phyloP scores from a whole-genome alignment of 2,113 vertebrate species.

The Lathamus discolor region DNA sequence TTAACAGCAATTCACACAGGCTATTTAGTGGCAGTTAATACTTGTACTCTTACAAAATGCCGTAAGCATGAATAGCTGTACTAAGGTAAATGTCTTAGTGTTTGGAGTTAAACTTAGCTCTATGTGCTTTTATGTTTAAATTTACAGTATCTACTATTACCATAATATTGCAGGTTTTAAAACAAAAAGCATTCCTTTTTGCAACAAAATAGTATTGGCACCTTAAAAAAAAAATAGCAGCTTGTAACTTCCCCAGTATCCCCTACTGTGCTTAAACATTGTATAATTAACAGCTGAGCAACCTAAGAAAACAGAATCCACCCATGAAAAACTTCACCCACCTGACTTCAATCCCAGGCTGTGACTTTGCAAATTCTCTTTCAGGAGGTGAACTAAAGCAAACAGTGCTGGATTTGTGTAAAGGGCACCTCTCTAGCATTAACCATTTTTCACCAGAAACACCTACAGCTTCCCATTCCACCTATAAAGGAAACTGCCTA shows the following conservation, averaged over 20 bases:
- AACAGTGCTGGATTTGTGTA: slow-evolving; percentile 34
- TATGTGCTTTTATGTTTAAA: not conserved
- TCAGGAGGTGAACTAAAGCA: not conserved
- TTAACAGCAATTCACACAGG: not conserved
- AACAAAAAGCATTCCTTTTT: not conserved
- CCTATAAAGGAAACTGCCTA: slow-evolving; percentile 69
- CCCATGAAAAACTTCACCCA: not conserved
- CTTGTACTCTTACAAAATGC: not conserved
- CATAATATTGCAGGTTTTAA: not conserved
- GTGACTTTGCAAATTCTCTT: slow-evolving; percentile 34
- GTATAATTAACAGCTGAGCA: not conserved
- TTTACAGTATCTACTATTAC: not conserved
- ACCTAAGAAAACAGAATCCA: not conserved
- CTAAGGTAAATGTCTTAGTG: not conserved
- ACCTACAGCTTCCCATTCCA: slow-evolving; percentile 57
- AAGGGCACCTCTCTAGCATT: slow-evolving; percentile 52
- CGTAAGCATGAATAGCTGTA: not conserved
- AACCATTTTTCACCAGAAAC: slow-evolving; percentile 71
- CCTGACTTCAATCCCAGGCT: not conserved
- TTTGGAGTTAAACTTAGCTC: not conserved
- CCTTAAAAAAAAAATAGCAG: not conserved
- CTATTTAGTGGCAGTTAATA: not conserved
- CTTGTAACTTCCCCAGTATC: not conserved
- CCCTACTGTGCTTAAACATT: not conserved
- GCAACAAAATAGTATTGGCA: not conserved